Percentiles rank a stretch among this genome's conserved stretches.
These are phyloP conservation scores for Holocentrus rufus DNA, from an alignment of 2,797 vertebrate genomes.

Conservation along the genomic window DNA sequence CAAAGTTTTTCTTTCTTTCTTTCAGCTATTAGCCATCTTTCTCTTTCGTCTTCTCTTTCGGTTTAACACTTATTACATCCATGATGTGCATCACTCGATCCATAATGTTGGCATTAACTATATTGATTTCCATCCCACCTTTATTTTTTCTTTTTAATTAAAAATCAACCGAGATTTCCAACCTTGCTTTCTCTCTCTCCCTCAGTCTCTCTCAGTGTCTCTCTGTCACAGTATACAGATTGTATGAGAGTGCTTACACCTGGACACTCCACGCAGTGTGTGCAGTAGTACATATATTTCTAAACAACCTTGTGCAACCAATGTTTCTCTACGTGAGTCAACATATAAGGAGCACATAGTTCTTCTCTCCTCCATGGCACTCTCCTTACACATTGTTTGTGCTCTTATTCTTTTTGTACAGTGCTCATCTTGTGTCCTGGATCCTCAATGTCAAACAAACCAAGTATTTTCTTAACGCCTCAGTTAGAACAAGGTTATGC, in stretches of 20 bases:
- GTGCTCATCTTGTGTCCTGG: slow-evolving; percentile 7
- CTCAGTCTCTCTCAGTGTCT: background rate
- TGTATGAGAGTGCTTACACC: background rate
- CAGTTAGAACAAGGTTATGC: slow-evolving; percentile 11
- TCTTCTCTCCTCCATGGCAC: no score
- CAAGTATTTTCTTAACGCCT: background rate
- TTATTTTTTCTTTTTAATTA: no score
- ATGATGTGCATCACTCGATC: slow-evolving; percentile 22
- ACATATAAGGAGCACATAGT: background rate
- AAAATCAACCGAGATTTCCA: slow-evolving; percentile 27
- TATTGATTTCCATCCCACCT: slow-evolving; percentile 43
- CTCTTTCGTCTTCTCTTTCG: background rate
- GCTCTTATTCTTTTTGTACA: background rate
- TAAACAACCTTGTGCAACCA: background rate
- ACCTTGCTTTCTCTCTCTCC: background rate
- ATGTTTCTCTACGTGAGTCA: background rate
- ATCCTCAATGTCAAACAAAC: slow-evolving; percentile 20
- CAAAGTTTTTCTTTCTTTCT: slow-evolving; percentile 11
- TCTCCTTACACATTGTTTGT: background rate
- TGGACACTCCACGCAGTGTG: background rate
- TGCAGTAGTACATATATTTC: background rate
- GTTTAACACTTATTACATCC: slow-evolving; percentile 16
- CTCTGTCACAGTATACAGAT: background rate
- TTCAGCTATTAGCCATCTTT: no score
- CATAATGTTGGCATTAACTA: slow-evolving; percentile 43